Percentiles rank a stretch among this genome's conserved stretches.
These are phyloP conservation scores for Athene noctua DNA, from an alignment of 2,113 vertebrate genomes.

Conservation along the genomic window DNA sequence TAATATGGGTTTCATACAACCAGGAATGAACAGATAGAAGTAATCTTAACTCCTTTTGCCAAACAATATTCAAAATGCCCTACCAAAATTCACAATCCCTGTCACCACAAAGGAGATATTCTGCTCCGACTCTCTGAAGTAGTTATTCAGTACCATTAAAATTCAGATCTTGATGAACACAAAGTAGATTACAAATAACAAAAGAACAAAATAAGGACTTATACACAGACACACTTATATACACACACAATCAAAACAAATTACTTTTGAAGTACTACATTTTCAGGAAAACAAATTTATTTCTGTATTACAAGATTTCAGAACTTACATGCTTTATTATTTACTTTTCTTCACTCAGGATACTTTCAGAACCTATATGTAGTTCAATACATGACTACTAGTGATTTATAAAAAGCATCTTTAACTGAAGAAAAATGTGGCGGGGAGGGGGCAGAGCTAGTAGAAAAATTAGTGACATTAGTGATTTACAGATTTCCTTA, in stretches of 20 bases:
- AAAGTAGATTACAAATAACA: not conserved
- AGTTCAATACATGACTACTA: not conserved
- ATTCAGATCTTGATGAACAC: not conserved
- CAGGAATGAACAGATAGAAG: not conserved
- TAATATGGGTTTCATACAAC: not conserved
- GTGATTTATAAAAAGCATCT: not conserved
- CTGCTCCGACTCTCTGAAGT: not conserved
- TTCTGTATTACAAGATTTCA: not conserved
- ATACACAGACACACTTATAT: not conserved
- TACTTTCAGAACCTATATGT: not conserved
- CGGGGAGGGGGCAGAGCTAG: rapidly evolving
- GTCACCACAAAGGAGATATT: not conserved
- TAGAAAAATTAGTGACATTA: not conserved
- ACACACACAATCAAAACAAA: not conserved
- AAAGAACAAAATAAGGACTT: not conserved
- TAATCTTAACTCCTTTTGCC: not conserved
- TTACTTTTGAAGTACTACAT: not conserved
- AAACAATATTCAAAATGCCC: not conserved
- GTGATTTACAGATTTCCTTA: not conserved
- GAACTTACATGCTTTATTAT: not conserved
- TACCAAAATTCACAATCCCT: not conserved
- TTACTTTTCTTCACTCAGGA: not conserved
- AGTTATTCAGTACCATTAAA: not conserved
- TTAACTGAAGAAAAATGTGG: not conserved
- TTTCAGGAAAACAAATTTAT: not conserved